Conservation (phyloP, 2,797 vertebrate genomes). For the Microcaecilia unicolor region DNA sequence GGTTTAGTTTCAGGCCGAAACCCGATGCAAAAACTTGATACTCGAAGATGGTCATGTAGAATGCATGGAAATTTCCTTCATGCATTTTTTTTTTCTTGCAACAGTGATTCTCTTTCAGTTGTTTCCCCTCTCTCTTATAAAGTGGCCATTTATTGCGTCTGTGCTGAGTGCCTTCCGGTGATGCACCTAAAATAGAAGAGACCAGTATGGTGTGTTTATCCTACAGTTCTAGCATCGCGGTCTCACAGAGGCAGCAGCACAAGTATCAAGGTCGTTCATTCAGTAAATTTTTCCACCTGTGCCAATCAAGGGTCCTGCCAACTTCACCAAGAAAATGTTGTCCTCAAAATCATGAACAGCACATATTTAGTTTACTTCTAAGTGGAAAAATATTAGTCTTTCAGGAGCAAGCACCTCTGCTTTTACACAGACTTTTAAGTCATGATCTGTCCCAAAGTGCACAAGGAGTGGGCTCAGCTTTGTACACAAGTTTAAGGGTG, state of each 20-base stretch:
- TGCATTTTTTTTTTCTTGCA: slow-evolving; percentile 7
- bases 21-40: background rate
- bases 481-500: too few relatives aligned
- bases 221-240: background rate
- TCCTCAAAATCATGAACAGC: slow-evolving; percentile 1
- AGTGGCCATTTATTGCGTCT: slow-evolving; percentile 26
- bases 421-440: accelerated
- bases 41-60: background rate
- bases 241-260: background rate
- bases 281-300: background rate
- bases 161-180: slow-evolving; percentile 7
- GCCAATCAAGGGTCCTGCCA: slow-evolving; percentile 19
- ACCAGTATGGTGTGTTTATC: slow-evolving; percentile 15
- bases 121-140: slow-evolving; percentile 15
- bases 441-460: background rate
- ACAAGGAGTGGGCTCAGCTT: too few relatives aligned
- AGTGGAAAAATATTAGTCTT: too few relatives aligned
- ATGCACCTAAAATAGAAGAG: slow-evolving; percentile 35
- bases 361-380: too few relatives aligned
- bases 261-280: slow-evolving; percentile 5
- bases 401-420: background rate
- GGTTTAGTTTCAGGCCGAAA: too few relatives aligned
- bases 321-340: accelerated
- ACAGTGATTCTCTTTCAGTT: slow-evolving; percentile 34
- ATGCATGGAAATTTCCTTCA: slow-evolving; percentile 38